These are phyloP conservation scores for Lophochroa leadbeateri DNA, from an alignment of 2,113 vertebrate species.

Conservation along the genomic window DNA sequence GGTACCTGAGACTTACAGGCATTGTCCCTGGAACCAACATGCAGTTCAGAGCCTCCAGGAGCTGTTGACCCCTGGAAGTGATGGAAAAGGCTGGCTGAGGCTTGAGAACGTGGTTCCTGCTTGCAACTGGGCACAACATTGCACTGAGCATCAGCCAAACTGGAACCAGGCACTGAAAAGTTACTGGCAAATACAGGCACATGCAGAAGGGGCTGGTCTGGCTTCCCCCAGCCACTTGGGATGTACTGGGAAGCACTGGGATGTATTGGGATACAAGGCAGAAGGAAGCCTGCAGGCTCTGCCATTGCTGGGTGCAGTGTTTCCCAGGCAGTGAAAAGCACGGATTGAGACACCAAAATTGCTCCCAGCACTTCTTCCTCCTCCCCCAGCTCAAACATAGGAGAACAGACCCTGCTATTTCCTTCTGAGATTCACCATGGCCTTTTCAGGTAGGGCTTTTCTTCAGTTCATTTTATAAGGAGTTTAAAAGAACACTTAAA, in stretches of 20 bases:
- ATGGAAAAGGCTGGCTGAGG: neutral
- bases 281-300: neutral
- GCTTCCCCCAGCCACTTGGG: neutral
- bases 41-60: neutral
- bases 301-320: neutral
- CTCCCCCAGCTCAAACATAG: fast-evolving
- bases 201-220: fast-evolving
- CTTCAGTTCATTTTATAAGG: neutral
- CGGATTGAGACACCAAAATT: fast-evolving
- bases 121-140: fast-evolving
- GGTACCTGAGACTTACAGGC: neutral
- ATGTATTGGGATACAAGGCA: neutral
- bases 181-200: fast-evolving
- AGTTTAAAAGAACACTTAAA: slow-evolving; percentile 24
- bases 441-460: neutral
- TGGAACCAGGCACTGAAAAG: neutral
- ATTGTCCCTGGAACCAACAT: neutral
- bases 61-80: neutral
- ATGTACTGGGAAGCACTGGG: neutral
- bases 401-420: neutral
- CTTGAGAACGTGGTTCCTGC: neutral
- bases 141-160: fast-evolving
- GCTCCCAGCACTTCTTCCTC: neutral
- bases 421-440: neutral
- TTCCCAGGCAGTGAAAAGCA: fast-evolving